phyloP scores from a whole-genome alignment of 2,113 vertebrate species.

The Tor tambroides region DNA sequence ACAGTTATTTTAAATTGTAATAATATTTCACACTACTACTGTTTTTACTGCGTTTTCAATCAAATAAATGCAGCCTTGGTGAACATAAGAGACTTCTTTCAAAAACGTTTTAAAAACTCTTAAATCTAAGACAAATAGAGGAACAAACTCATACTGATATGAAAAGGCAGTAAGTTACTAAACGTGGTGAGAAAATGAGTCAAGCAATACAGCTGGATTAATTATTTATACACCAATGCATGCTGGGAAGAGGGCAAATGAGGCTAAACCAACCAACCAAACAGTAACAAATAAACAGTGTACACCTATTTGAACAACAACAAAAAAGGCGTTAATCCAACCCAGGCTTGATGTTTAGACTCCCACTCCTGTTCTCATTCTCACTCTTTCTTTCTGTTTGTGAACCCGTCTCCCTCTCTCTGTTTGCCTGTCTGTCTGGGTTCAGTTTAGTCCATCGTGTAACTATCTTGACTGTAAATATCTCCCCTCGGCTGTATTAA shows the following conservation, averaged over 20 bases:
- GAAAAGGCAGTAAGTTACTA: too few relatives aligned
- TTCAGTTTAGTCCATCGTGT: not conserved
- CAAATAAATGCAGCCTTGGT: too few relatives aligned
- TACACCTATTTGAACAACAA: not conserved
- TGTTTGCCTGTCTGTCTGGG: not conserved
- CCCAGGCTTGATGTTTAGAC: not conserved
- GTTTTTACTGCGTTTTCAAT: too few relatives aligned
- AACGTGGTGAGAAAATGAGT: not conserved
- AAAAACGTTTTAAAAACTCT: too few relatives aligned
- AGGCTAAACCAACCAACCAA: not conserved
- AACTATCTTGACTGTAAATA: not conserved
- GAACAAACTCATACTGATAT: too few relatives aligned
- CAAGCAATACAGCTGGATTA: not conserved
- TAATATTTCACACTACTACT: too few relatives aligned
- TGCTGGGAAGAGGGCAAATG: not conserved
- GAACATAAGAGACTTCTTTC: too few relatives aligned
- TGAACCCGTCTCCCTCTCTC: not conserved
- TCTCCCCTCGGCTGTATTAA: slow-evolving; percentile 40
- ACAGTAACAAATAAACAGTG: too few relatives aligned
- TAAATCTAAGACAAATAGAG: too few relatives aligned
- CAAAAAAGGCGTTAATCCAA: not conserved
- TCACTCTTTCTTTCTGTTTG: not conserved
- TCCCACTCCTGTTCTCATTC: not conserved
- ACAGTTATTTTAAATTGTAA: too few relatives aligned
- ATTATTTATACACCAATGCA: not conserved